Evolutionary conservation across 2,888 invertebrate species (phyloP).

Genomic region (Lymantria dispar): DNA sequence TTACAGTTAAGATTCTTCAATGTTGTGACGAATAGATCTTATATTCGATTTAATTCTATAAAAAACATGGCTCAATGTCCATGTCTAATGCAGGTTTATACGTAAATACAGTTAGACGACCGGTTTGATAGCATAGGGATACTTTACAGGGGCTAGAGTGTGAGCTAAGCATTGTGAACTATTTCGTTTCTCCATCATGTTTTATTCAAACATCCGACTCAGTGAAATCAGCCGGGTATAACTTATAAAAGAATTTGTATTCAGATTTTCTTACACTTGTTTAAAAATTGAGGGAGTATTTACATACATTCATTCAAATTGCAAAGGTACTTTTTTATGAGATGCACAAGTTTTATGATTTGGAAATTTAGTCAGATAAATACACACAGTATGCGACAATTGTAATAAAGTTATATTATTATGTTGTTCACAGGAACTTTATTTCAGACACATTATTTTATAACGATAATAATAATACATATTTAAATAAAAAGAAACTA

Average conservation of each 20-base stretch:
- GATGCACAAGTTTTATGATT: no score
- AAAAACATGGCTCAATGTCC: conserved; percentile 7
- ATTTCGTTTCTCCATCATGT: conserved; percentile 7
- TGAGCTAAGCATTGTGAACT: conserved; percentile 11
- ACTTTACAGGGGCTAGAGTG: conserved; percentile 16
- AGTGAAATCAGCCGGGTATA: conserved; percentile 8
- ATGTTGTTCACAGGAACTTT: no score
- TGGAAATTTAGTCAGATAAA: no score
- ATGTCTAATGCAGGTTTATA: conserved; percentile 36
- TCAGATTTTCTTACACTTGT: neutral
- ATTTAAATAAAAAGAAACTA: no score
- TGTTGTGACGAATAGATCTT: conserved; percentile 2
- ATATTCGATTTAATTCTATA: neutral
- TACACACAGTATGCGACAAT: no score
- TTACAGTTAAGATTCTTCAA: no score
- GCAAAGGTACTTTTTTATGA: no score
- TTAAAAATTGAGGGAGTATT: neutral
- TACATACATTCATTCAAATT: no score
- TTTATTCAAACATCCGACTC: conserved; percentile 13
- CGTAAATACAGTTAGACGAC: conserved; percentile 34
- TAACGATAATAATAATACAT: no score
- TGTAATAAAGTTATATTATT: no score
- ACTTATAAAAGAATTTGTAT: conserved; percentile 5
- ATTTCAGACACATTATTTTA: no score
- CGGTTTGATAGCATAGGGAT: conserved; percentile 30